Evolutionary conservation across 1,140 invertebrate species (phyloP), one percentile per base, ranked within the genome.

Genomic region (Apocrypta bakeri): DNA sequence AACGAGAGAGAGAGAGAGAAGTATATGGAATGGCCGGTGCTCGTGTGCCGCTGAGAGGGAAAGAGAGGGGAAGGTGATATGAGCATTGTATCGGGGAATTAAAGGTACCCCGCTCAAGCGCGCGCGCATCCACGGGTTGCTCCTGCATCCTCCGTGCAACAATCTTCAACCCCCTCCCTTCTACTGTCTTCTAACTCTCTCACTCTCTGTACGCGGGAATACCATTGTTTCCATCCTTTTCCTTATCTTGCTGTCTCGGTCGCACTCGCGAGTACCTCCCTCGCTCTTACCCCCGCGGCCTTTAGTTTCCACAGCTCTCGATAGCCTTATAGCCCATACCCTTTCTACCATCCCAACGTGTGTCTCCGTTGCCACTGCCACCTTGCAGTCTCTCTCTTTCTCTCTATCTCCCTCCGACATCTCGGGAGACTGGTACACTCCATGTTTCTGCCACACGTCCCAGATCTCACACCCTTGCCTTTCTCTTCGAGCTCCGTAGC

Each of bases 1-100:
- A 2, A 9, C 9, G 40, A 42, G 40, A 42, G 40, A 42, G 40
- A 66, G 63, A 25, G n/a, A 84, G 80, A 75, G 84, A 85, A 85
- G 84, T 83, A 85, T 84, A 84, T 71, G 78, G 85, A 83, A 80
- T 86, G 87, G 85, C 86, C 84, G 83, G 80, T 24, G 25, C 75
- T 77, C 37, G 79, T 61, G 78, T 56, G 81, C 61, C 74, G 79
- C 66, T n/a, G 64, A 33, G 64, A 78, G 81, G 31, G 63, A 81
- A 82, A 85, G 85, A 85, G 81, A 83, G 77, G 48, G 83, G 80
- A 71, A 92, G 91, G 90, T 91, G 91, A 92, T 92, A 92, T 92
- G 91, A 92, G 91, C 91, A 92, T 92, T 92, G 91, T 92, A 92
- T 92, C 90, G 91, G 90, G 91, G 91, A 92, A 92, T 92, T 92